Base-by-base conservation (phyloP, 2,797 vertebrate genomes). In the Ibycter americanus region DNA sequence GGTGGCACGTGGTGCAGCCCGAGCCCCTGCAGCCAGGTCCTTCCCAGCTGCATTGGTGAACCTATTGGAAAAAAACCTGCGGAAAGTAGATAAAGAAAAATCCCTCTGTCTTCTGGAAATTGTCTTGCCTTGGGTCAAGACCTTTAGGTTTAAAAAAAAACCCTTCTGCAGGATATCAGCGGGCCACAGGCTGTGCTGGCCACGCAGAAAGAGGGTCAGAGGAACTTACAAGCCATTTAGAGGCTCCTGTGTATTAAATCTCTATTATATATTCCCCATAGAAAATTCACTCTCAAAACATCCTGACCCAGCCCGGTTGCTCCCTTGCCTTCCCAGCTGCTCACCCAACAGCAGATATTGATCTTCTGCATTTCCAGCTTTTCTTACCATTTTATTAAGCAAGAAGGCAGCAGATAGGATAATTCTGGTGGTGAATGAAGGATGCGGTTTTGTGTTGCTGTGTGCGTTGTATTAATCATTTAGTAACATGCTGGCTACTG, bases 381-480 rank as follows among this genome's bases (percentile, higher is more conserved):
- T 46, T 31, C 73, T 63, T 34, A 13, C 19, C n/a, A 8, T 47
- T 82, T 38, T 54, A 4, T 71, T 44, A 18, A 90, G 78, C 27
- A 80, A 34, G 7, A 25, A 65, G 85, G 84, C 58, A 63, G 72
- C 82, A 93, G 76, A 46, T 2, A 56, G 89, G 82, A 36, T 34
- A 31, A 78, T 36, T 49, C 83, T 8, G 34, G 68, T 40, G 71
- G 70, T n/a, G 87, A 70, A 32, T n/a, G 81, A 87, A 47, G 66
- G 84, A 93, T 73, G 81, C 46, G 27, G 87, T 15, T 65, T 22
- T 58, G 29, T 4, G 31, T n/a, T 81, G 84, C 87, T 42, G 47
- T 13, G 36, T 83, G 84, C 67, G 1, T 81, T 74, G 54, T 27
- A 91, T 96, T 91, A 94, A 97, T 97, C 91, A 96, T 68, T 80